Evolutionary conservation across 2,113 vertebrate species (phyloP).

Genomic region (Phoenicopterus ruber): DNA sequence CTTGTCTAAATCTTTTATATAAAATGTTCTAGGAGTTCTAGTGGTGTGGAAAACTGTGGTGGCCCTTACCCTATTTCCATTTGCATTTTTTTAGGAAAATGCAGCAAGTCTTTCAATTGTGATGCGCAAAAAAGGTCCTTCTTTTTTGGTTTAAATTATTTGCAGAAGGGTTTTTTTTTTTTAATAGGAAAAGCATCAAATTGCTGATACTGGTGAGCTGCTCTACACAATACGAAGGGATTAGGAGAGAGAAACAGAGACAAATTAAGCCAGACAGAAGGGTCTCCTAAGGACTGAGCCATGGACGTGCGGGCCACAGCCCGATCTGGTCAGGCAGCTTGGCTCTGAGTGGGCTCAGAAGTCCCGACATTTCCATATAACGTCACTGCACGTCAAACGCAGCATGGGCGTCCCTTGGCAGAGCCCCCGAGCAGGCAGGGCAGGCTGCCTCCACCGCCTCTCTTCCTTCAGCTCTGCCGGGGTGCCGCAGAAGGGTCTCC

Average conservation of each 20-base stretch:
- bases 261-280: background rate
- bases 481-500: background rate
- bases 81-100: background rate
- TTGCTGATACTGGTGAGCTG: background rate
- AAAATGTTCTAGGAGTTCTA: background rate
- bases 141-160: background rate
- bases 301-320: background rate
- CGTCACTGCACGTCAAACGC: fast-evolving
- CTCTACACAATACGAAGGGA: background rate
- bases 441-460: background rate
- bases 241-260: background rate
- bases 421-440: background rate
- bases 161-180: background rate
- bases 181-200: background rate
- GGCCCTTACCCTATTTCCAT: background rate
- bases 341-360: background rate
- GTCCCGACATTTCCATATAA: fast-evolving
- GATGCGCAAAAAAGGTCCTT: background rate
- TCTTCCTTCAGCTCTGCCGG: background rate
- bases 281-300: background rate
- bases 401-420: background rate
- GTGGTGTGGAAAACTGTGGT: background rate
- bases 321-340: fast-evolving
- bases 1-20: background rate
- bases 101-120: background rate